Evolutionary conservation across 2,888 invertebrate species (phyloP).

Genomic region (Oxycera nigricornis): DNA sequence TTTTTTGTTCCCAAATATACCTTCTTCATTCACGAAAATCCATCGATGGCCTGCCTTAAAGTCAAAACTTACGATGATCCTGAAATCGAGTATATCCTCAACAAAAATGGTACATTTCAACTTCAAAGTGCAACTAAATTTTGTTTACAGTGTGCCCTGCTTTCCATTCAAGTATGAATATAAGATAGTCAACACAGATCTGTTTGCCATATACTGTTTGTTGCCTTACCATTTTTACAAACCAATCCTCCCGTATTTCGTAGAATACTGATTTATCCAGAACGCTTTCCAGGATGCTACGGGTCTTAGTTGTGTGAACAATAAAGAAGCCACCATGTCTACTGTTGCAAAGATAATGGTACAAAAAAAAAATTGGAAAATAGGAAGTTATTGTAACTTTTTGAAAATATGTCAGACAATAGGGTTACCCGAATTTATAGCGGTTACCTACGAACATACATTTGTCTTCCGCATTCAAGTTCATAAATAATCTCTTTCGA

Average conservation of each 20-base stretch:
- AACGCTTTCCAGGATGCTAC: background rate
- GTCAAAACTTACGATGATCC: background rate
- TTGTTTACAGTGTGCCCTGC: background rate
- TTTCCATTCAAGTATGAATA: background rate
- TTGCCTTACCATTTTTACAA: background rate
- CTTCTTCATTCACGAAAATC: too few relatives aligned
- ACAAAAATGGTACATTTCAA: background rate
- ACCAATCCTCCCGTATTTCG: background rate
- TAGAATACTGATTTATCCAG: background rate
- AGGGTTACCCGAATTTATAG: conserved; percentile 17
- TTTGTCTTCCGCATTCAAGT: conserved; percentile 18
- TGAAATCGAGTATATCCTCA: background rate
- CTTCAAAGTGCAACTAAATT: background rate
- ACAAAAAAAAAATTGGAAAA: background rate
- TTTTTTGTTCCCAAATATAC: too few relatives aligned
- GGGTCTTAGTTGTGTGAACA: too few relatives aligned
- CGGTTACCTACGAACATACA: conserved; percentile 11
- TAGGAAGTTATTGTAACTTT: conserved; percentile 5
- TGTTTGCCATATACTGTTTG: background rate
- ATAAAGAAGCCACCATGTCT: conserved; percentile 17
- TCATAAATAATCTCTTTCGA: conserved; percentile 4
- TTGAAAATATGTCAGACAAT: conserved; percentile 17
- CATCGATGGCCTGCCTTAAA: background rate
- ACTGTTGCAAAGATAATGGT: background rate
- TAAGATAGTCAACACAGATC: background rate